Conservation (phyloP, 2,797 vertebrate genomes). For the Steatocranus sp. region DNA sequence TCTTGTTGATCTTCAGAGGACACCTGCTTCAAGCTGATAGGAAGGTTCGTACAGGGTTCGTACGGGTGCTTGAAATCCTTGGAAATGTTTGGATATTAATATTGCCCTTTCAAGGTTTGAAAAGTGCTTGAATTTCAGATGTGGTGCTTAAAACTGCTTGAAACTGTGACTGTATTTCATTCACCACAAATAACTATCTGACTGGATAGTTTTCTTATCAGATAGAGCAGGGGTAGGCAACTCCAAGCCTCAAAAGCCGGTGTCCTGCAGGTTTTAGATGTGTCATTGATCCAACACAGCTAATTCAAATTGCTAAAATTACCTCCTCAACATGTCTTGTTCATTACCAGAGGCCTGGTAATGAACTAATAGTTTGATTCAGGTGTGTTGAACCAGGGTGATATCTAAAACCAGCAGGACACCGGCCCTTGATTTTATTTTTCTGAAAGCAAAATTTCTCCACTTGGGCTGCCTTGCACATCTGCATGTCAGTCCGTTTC, state of each 20-base stretch:
- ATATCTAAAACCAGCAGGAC: background rate
- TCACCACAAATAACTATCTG: background rate
- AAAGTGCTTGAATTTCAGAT: background rate
- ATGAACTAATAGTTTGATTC: background rate
- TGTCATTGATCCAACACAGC: background rate
- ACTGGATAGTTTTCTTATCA: background rate
- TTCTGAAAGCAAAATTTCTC: background rate
- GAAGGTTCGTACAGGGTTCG: background rate
- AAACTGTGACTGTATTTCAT: background rate
- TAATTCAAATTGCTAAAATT: background rate
- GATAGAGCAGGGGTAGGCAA: background rate
- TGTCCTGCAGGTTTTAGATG: background rate
- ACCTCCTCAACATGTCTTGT: background rate
- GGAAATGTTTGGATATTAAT: background rate
- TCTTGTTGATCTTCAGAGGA: background rate
- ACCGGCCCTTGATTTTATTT: background rate
- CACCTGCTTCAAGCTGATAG: background rate
- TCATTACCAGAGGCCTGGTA: background rate
- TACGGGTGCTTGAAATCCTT: background rate
- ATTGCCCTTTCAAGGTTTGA: background rate
- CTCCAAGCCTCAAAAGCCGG: rapidly evolving
- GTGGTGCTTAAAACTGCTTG: background rate
- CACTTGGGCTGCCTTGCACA: background rate
- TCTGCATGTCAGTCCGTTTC: background rate
- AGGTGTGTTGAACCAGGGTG: background rate